Base-by-base conservation (phyloP, 2,888 invertebrate species). In the Sturmia bella region DNA sequence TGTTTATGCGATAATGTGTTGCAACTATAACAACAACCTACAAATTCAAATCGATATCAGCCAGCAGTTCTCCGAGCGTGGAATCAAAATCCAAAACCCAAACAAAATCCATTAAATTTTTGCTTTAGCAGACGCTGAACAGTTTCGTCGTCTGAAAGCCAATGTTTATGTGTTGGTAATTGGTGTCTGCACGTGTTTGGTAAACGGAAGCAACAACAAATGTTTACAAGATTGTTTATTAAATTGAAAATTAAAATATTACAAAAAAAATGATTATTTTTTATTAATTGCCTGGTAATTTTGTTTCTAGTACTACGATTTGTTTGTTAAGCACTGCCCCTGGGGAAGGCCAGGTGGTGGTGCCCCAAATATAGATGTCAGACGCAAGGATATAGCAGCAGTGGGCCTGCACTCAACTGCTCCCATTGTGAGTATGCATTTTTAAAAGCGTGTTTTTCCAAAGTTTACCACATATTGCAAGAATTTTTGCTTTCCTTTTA, bases 321-420 rank as follows among this genome's bases (percentile, higher is more conserved):
- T 95, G 91, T 92, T 95, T 91, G 92, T 94, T 79, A 93, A 93
- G 84, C 95, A 95, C 88, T 94, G 94, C 91, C 96, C 96, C 7
- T 96, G 95, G 95, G 95, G 95, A 4, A 92, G 93, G 77, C 95
- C 94, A 11, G 95, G 95, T 2, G 94, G 95, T 59, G 95, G 95
- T 27, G 95, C 95, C 19, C 95, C 95, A 56, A 94, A 94, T 87
- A 86, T 92, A 12, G 93, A 94, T 77, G 90, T 94, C 39, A 93
- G 95, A 19, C 94, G 94, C 87, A 93, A 93, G 86, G 94, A 96
- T 87, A 92, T 96, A 32, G 93, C 94, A 56, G 91, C 93, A 78
- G 93, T 93, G 63, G 95, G 94, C 74, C 91, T 95, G 75, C 94
- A 93, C 87, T 94, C 95, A 0, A 94, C 94, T 84, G 93, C 91